Percentiles rank a stretch among this genome's conserved stretches.
phyloP scores from a whole-genome alignment of 2,113 vertebrate species.

The Crotalus viridis region DNA sequence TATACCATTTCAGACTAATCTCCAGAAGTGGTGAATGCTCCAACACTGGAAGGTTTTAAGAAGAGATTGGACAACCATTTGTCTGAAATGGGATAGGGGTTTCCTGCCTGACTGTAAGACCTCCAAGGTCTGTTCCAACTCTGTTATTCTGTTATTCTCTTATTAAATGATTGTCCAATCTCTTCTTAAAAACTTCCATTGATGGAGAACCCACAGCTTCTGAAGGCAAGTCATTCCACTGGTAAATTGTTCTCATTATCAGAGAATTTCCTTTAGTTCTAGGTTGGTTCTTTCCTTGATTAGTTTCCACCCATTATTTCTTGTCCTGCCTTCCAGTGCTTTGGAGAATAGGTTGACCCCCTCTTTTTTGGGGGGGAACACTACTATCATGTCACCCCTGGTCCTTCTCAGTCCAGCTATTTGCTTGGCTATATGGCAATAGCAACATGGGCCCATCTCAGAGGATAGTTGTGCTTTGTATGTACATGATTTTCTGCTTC shows the following conservation, averaged over 20 bases:
- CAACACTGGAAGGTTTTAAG: not conserved
- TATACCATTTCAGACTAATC: not conserved
- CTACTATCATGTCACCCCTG: too few species aligned
- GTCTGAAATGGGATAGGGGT: not conserved
- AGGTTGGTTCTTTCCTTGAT: too few species aligned
- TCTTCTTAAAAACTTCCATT: not conserved
- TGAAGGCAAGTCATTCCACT: not conserved
- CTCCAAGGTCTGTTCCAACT: not conserved
- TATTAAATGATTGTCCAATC: not conserved
- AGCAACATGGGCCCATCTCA: not conserved
- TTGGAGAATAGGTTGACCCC: too few species aligned
- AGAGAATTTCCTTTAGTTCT: too few species aligned
- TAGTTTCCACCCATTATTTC: too few species aligned
- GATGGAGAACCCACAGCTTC: not conserved
- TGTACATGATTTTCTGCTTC: not conserved
- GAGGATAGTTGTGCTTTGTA: not conserved
- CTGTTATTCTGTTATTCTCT: not conserved
- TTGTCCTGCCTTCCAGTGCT: too few species aligned
- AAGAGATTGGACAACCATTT: not conserved
- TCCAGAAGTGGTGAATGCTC: not conserved
- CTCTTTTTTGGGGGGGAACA: too few species aligned
- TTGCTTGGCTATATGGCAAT: not conserved
- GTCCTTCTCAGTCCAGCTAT: not conserved
- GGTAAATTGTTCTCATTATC: too few species aligned
- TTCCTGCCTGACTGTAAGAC: not conserved